phyloP scores from a whole-genome alignment of 2,113 vertebrate genomes.

The Ictalurus punctatus region DNA sequence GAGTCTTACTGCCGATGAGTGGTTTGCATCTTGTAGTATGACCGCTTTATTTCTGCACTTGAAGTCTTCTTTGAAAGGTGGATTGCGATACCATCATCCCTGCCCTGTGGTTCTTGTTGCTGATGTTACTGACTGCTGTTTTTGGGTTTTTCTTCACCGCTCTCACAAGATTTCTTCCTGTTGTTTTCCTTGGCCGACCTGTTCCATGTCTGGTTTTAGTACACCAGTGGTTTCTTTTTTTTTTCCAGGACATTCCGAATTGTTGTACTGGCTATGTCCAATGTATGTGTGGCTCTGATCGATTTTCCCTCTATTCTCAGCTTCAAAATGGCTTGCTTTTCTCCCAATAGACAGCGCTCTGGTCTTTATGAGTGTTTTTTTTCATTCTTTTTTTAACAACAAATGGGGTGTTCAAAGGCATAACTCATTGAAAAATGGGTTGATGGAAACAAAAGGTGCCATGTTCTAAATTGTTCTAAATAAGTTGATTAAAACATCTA shows the following conservation, averaged over 20 bases:
- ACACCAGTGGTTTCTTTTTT: background rate
- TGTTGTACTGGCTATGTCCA: background rate
- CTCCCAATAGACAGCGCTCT: background rate
- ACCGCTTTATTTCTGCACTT: background rate
- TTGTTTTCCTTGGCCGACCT: background rate
- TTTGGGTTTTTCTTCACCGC: background rate
- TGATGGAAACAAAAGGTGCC: background rate
- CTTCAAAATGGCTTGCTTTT: background rate
- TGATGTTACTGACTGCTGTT: background rate
- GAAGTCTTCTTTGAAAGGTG: background rate
- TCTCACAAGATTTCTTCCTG: background rate
- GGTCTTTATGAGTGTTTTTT: background rate
- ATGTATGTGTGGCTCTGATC: background rate
- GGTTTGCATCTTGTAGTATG: background rate
- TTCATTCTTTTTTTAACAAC: background rate
- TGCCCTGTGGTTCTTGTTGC: background rate
- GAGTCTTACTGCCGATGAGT: background rate
- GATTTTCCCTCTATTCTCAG: background rate
- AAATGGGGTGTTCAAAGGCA: too few relatives aligned
- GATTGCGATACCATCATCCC: background rate
- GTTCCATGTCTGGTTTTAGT: background rate
- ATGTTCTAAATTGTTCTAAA: background rate
- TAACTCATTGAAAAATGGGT: background rate
- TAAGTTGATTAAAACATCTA: too few relatives aligned
- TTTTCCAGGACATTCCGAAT: background rate